Evolutionary conservation across 1,140 invertebrate species (phyloP), one percentile per base, ranked within the genome.

Genomic region (Sweltsa coloradensis): DNA sequence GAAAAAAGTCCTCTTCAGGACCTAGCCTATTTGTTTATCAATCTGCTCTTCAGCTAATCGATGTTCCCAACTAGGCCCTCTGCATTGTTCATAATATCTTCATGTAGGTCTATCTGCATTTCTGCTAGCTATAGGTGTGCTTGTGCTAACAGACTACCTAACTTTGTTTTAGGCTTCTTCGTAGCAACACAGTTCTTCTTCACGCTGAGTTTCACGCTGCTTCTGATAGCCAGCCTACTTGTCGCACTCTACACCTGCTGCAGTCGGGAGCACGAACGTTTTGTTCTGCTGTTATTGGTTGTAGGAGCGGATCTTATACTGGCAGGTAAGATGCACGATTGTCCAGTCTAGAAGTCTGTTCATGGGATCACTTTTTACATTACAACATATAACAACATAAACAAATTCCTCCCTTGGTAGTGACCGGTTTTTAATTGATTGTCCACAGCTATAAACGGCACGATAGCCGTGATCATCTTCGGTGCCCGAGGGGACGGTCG

Each of bases 101-200:
- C n/a, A n/a, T n/a, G n/a, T n/a, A n/a, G n/a, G n/a, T n/a, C n/a
- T n/a, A n/a, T n/a, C n/a, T n/a, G n/a, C n/a, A n/a, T n/a, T n/a
- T n/a, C n/a, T n/a, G n/a, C n/a, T n/a, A n/a, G n/a, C n/a, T n/a
- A n/a, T n/a, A n/a, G n/a, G n/a, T n/a, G n/a, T n/a, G n/a, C n/a
- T n/a, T n/a, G n/a, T n/a, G n/a, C n/a, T n/a, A n/a, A n/a, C n/a
- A n/a, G n/a, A n/a, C n/a, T n/a, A n/a, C n/a, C n/a, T n/a, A n/a
- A n/a, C 55, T 59, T 45, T 48, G 49, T 66, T 67, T 29, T 66
- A 79, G 83, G 84, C 34, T 97, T 95, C 70, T 96, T 95, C 58
- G 83, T 96, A 31, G 80, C 85, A 0, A 89, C 89, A 3, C 90
- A 97, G 62, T 86, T 94, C 37, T 89, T 96, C 63, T 91, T 88